Evolutionary conservation across 2,797 vertebrate species (phyloP), one percentile per base, ranked within the genome.

Genomic region (Pseudochaenichthys georgianus): DNA sequence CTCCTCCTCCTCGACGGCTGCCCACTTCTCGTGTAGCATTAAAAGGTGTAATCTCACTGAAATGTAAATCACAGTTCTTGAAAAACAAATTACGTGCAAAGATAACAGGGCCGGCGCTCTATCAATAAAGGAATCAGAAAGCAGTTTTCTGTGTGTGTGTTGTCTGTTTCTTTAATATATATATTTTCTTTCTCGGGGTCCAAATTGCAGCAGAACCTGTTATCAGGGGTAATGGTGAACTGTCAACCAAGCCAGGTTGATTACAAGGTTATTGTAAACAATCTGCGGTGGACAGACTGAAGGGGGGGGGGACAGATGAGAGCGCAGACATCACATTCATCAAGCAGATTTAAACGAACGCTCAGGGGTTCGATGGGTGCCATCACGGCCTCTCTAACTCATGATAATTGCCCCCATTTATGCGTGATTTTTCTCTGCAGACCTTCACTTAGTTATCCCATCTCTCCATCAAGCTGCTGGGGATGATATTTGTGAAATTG

Each of bases 51-150:
- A 96, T 96, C 95, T 95, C 95, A 95, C 94, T 96, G 96, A 97
- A 98, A 98, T 98, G 96, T 95, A 98, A 98, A 98, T 97, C 95
- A 91, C 93, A 90, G 92, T 95, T 96, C 95, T 97, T 96, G 94
- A 97, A 97, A 28, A 97, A 96, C 94, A 96, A 96, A 97, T 97
- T 95, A 95, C 91, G 83, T 89, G 86, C 92, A 94, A 95, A 96
- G 96, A 96, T 96, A 95, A 96, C 95, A 94, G 95, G 87, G 92
- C 87, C 86, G 76, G 81, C 68, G 57, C 81, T 90, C 87, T 78
- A 92, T 94, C 94, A 95, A 93, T 95, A 92, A 48, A 92, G 93
- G 91, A 94, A 95, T 94, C 95, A 84, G 48, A 94, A 75, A 71
- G 28, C 28, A 28, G 28, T 28, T 5, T 28, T 28, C 28, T 61